These are phyloP conservation scores for Mayetiola destructor DNA, from an alignment of 2,888 invertebrate species.

Conservation along the genomic window DNA sequence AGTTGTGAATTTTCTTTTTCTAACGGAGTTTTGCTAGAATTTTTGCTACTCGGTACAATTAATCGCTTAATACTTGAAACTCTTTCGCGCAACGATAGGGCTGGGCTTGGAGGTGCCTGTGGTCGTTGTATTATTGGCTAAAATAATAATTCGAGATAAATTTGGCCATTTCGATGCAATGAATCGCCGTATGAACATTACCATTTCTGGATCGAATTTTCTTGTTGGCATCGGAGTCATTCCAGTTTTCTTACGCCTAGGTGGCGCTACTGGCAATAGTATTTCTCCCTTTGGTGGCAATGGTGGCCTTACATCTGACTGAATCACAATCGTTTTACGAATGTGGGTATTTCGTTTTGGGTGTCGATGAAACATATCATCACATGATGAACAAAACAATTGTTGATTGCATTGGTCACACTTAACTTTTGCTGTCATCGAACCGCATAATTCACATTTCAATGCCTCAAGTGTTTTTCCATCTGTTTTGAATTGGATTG, in stretches of 20 bases:
- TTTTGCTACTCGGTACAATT: conserved; percentile 32
- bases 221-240: conserved; percentile 32
- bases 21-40: conserved; percentile 41
- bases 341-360: conserved; percentile 72
- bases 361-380: conserved; percentile 88
- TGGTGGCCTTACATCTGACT: conserved; percentile 37
- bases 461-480: conserved; percentile 34
- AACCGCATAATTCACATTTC: conserved; percentile 76
- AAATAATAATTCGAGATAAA: background rate
- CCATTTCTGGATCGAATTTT: conserved; percentile 30
- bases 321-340: conserved; percentile 39
- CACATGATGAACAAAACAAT: conserved; percentile 78
- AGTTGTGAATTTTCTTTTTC: conserved; percentile 11
- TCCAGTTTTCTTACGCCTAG: conserved; percentile 44
- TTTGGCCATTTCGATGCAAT: background rate
- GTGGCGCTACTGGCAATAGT: conserved; percentile 47
- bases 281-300: conserved; percentile 52
- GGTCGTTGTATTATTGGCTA: conserved; percentile 3
- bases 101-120: conserved; percentile 21
- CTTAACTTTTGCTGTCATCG: conserved; percentile 61
- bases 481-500: background rate
- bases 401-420: conserved; percentile 73
- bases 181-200: background rate
- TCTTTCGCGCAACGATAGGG: conserved; percentile 26
- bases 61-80: conserved; percentile 23